Evolutionary conservation across 2,888 invertebrate species (phyloP).

Genomic region (Linyphia triangularis): DNA sequence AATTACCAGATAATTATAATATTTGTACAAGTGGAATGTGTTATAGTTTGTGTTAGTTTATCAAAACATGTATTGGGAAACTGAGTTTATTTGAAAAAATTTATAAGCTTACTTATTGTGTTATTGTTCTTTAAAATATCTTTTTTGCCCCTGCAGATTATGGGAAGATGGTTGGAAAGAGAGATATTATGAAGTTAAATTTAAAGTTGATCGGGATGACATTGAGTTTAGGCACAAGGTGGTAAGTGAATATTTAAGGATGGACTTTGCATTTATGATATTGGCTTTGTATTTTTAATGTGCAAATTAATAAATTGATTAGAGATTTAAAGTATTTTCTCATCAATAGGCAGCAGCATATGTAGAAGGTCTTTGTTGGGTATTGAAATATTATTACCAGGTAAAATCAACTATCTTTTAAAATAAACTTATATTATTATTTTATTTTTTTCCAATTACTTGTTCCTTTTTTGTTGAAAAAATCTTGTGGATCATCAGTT

Average conservation of each 20-base stretch:
- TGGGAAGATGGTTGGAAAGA: conserved; percentile 99
- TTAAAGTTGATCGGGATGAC: conserved; percentile 88
- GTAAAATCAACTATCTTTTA: conserved; percentile 77
- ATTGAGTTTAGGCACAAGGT: conserved; percentile 93
- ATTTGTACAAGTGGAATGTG: too few species aligned
- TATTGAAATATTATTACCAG: conserved; percentile 98
- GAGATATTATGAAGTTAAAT: conserved; percentile 97
- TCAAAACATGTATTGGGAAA: too few species aligned
- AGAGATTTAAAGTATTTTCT: background rate
- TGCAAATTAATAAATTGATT: background rate
- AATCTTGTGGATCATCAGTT: too few species aligned
- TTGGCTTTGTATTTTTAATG: background rate
- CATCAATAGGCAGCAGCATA: conserved; percentile 82
- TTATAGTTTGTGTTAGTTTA: too few species aligned
- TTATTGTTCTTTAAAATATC: too few species aligned
- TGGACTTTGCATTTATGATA: background rate
- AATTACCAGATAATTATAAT: too few species aligned
- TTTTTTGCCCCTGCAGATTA: conserved; percentile 81
- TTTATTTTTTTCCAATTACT: too few species aligned
- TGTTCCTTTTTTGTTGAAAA: too few species aligned
- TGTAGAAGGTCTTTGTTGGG: conserved; percentile 98
- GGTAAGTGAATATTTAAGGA: conserved; percentile 77
- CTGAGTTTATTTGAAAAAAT: too few species aligned
- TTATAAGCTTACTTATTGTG: too few species aligned
- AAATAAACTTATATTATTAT: background rate